Percentiles rank a stretch among this genome's conserved stretches.
Conservation (phyloP, 2,888 invertebrate species). For the Agrochola lychnidis region DNA sequence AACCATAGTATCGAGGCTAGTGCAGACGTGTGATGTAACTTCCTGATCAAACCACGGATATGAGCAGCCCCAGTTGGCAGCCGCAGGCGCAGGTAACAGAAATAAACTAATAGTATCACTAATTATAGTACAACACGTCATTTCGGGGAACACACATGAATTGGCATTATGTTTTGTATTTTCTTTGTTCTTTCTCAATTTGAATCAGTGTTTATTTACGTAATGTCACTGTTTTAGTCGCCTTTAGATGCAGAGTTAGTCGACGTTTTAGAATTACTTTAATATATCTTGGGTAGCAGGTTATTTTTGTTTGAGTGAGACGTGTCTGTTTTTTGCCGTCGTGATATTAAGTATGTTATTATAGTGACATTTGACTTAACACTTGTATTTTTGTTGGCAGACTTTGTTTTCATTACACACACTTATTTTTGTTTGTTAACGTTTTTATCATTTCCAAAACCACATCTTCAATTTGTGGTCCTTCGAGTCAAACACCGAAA, state of each 20-base stretch:
- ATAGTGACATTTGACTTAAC: slow-evolving; percentile 6
- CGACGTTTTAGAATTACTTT: slow-evolving; percentile 20
- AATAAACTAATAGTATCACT: slow-evolving; percentile 72
- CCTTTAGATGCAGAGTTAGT: background rate
- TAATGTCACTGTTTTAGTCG: slow-evolving; percentile 27
- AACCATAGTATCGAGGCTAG: slow-evolving; percentile 41
- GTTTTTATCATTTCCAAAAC: background rate
- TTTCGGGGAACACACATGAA: slow-evolving; percentile 66
- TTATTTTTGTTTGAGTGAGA: slow-evolving; percentile 18
- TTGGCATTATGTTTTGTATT: slow-evolving; percentile 59
- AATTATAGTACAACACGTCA: slow-evolving; percentile 68
- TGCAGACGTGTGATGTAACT: slow-evolving; percentile 76
- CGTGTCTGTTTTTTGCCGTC: background rate
- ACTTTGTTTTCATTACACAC: background rate
- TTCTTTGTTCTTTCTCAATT: slow-evolving; percentile 48
- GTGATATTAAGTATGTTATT: slow-evolving; percentile 10
- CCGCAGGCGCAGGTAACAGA: slow-evolving; percentile 67
- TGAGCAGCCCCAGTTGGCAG: slow-evolving; percentile 75
- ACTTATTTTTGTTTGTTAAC: background rate
- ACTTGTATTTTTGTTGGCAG: slow-evolving; percentile 21
- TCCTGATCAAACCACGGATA: slow-evolving; percentile 74
- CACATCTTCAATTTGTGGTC: background rate
- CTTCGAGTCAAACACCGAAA: slow-evolving; percentile 5
- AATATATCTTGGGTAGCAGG: background rate
- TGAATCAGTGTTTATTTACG: slow-evolving; percentile 55